phyloP scores from a whole-genome alignment of 1,140 invertebrate genomes.

The Notospermus geniculatus region DNA sequence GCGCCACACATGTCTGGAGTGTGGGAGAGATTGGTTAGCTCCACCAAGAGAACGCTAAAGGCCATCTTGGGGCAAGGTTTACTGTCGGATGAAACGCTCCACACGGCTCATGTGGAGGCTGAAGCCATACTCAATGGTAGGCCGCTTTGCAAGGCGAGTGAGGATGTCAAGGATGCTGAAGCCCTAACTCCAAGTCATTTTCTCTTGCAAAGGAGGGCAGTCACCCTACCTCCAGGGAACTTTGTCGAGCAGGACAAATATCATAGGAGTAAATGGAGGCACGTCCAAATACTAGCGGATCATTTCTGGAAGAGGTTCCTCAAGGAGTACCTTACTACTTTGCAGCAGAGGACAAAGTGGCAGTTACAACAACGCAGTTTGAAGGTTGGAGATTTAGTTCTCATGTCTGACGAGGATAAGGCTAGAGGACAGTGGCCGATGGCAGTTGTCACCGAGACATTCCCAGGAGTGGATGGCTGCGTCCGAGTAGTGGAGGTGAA shows the following conservation, averaged over 20 bases:
- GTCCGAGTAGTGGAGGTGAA: no score
- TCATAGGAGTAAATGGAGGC: constrained; percentile 9
- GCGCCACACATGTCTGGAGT: constrained; percentile 15
- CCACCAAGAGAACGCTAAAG: constrained; percentile 5
- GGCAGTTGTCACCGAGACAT: no score
- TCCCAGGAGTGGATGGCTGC: no score
- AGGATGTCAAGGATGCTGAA: constrained; percentile 30
- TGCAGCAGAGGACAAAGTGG: constrained; percentile 6
- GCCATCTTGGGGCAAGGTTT: not conserved
- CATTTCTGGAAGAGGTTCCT: constrained; percentile 19
- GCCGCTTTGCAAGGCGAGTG: constrained; percentile 31
- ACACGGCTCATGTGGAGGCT: constrained; percentile 24
- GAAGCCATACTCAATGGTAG: constrained; percentile 30
- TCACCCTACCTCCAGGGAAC: constrained; percentile 5
- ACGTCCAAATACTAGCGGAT: constrained; percentile 5
- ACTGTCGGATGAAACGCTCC: constrained; percentile 8
- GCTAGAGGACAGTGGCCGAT: no score
- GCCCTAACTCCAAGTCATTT: constrained; percentile 37
- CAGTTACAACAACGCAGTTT: not conserved
- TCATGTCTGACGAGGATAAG: no score
- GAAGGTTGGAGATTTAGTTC: no score
- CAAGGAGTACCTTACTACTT: constrained; percentile 11
- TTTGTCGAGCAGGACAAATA: not conserved
- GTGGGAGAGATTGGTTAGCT: constrained; percentile 13
- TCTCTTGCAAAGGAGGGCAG: constrained; percentile 17